phyloP scores from a whole-genome alignment of 1,140 invertebrate genomes.

The Atta texana region DNA sequence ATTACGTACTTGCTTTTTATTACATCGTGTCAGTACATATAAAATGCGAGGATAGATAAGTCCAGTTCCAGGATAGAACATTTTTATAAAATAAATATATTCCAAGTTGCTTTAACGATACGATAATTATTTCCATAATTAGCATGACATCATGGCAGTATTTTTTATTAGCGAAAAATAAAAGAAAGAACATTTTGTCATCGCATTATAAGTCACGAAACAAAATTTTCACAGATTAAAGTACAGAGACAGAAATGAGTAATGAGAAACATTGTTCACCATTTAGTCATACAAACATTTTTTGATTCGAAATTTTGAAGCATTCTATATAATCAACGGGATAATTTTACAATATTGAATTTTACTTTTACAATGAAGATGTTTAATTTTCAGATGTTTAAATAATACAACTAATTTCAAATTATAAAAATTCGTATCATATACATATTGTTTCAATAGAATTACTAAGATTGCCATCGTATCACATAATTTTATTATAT shows the following conservation, averaged over 20 bases:
- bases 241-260: not conserved
- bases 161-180: not conserved
- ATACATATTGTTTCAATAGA: too few relatives aligned
- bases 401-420: constrained; percentile 19
- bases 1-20: constrained; percentile 43
- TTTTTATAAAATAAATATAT: constrained; percentile 9
- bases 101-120: not conserved
- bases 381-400: too few relatives aligned
- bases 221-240: not conserved
- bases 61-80: not conserved
- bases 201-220: not conserved
- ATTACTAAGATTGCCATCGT: too few relatives aligned
- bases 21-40: not conserved
- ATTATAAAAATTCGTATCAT: not conserved
- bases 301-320: not conserved
- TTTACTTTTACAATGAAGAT: not conserved
- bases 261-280: not conserved
- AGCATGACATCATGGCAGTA: not conserved
- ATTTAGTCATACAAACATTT: not conserved
- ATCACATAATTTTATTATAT: not conserved
- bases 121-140: constrained; percentile 10
- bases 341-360: not conserved
- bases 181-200: not conserved
- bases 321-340: too few relatives aligned
- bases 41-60: not conserved